A percentile compares a stretch with the other conserved stretches of the same genome.
Conservation (phyloP, 2,888 invertebrate species). For the Adela reaumurella region DNA sequence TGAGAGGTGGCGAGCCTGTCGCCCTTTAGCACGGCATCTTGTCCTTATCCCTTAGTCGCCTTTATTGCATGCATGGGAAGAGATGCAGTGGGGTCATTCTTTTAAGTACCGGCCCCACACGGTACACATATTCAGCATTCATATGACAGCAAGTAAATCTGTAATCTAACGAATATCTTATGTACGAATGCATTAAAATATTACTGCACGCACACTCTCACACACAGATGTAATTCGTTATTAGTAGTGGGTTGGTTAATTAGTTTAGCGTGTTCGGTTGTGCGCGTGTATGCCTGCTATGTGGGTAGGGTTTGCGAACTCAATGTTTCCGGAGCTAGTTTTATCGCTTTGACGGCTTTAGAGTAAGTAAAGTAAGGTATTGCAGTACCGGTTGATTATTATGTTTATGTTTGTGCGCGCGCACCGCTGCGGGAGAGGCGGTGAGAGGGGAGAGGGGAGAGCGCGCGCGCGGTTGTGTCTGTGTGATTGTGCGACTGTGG, state of each 20-base stretch:
- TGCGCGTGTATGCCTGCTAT: background rate
- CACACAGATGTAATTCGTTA: background rate
- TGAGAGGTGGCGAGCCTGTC: too few relatives aligned
- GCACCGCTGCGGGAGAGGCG: background rate
- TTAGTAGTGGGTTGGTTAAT: background rate
- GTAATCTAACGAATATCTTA: too few relatives aligned
- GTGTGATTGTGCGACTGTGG: slow-evolving; percentile 35
- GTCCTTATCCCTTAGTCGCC: too few relatives aligned
- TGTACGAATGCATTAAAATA: too few relatives aligned
- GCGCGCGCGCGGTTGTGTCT: slow-evolving; percentile 31
- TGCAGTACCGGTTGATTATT: slow-evolving; percentile 38
- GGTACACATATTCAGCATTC: too few relatives aligned
- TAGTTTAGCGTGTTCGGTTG: background rate
- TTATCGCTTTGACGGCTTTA: slow-evolving; percentile 43
- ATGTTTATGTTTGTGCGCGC: slow-evolving; percentile 46
- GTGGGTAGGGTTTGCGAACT: too few relatives aligned
- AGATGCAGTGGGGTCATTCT: too few relatives aligned
- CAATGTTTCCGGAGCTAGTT: slow-evolving; percentile 40
- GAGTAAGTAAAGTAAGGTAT: slow-evolving; percentile 40
- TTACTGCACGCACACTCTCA: background rate
- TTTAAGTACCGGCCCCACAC: too few relatives aligned
- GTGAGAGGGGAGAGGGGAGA: slow-evolving; percentile 14
- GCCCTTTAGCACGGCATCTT: too few relatives aligned
- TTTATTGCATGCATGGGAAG: too few relatives aligned
- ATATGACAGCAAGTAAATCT: too few relatives aligned